phyloP scores from a whole-genome alignment of 2,888 invertebrate genomes.

The Drosophila buzzatii region DNA sequence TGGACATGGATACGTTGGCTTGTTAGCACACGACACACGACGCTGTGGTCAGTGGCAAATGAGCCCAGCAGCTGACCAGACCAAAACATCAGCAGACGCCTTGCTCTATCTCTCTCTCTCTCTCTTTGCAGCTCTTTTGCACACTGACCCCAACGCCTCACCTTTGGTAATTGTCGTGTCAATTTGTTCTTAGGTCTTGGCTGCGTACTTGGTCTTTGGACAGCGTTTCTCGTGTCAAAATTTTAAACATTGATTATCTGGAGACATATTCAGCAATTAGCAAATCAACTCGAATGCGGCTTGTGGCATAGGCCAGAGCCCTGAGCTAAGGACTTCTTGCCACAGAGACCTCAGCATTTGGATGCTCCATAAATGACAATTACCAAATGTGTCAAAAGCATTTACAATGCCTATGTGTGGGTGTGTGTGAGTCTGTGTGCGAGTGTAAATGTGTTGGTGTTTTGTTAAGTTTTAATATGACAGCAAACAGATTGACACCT shows the following conservation, averaged over 20 bases:
- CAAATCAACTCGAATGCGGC: slow-evolving; percentile 83
- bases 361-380: slow-evolving; percentile 68
- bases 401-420: slow-evolving; percentile 20
- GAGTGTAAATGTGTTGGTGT: slow-evolving; percentile 13
- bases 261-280: slow-evolving; percentile 84
- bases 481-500: slow-evolving; percentile 63
- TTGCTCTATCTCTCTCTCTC: not conserved
- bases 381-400: slow-evolving; percentile 79
- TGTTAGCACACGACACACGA: slow-evolving; percentile 75
- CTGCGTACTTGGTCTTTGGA: slow-evolving; percentile 32
- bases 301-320: slow-evolving; percentile 30
- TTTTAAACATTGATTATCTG: slow-evolving; percentile 84
- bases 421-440: not conserved
- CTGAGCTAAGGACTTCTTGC: slow-evolving; percentile 21
- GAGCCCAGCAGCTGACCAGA: slow-evolving; percentile 65
- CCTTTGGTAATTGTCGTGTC: slow-evolving; percentile 74
- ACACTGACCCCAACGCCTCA: slow-evolving; percentile 23
- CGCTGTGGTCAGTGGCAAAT: slow-evolving; percentile 72
- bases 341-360: slow-evolving; percentile 12
- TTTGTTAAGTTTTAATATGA: slow-evolving; percentile 72
- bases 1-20: slow-evolving; percentile 49
- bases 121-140: not conserved
- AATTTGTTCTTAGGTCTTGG: slow-evolving; percentile 50
- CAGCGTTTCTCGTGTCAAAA: slow-evolving; percentile 70
- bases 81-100: slow-evolving; percentile 9